Evolutionary conservation across 1,140 invertebrate genomes (phyloP).

Genomic region (Yoshiicerus persimilis): DNA sequence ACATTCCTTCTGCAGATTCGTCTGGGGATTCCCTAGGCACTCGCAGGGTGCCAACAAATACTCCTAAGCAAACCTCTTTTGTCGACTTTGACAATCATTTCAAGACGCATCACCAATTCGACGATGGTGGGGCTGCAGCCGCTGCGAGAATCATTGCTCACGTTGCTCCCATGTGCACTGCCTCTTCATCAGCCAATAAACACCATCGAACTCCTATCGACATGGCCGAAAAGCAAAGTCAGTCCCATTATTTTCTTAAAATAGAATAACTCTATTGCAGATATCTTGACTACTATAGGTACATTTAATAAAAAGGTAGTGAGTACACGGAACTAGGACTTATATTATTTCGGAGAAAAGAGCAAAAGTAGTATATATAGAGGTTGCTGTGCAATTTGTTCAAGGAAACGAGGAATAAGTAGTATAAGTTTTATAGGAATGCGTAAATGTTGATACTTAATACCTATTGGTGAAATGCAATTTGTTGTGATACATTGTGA

Average conservation of each 20-base stretch:
- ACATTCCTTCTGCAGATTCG: slow-evolving; percentile 25
- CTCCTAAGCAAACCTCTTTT: slow-evolving; percentile 43
- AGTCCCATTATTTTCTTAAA: not conserved
- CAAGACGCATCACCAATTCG: slow-evolving; percentile 3
- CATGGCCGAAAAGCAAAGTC: slow-evolving; percentile 45
- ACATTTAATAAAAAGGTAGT: too few species aligned
- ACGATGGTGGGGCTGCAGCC: slow-evolving; percentile 19
- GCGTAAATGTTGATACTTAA: too few species aligned
- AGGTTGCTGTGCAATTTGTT: too few species aligned
- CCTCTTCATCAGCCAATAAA: not conserved
- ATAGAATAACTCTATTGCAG: not conserved
- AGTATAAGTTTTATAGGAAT: too few species aligned
- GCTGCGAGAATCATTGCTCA: slow-evolving; percentile 38
- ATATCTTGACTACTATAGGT: too few species aligned
- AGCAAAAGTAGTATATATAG: too few species aligned
- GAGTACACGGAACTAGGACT: too few species aligned
- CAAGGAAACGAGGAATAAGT: too few species aligned
- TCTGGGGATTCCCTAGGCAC: not conserved
- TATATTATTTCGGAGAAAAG: too few species aligned
- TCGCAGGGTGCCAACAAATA: slow-evolving; percentile 38
- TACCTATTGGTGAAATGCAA: too few species aligned
- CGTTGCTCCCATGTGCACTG: slow-evolving; percentile 40
- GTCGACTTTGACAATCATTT: slow-evolving; percentile 46
- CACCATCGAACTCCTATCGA: slow-evolving; percentile 31
- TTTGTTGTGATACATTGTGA: too few species aligned